A percentile compares a stretch with the other conserved stretches of the same genome.
phyloP scores from a whole-genome alignment of 1,140 invertebrate genomes.

The Trinorchestia longiramus region DNA sequence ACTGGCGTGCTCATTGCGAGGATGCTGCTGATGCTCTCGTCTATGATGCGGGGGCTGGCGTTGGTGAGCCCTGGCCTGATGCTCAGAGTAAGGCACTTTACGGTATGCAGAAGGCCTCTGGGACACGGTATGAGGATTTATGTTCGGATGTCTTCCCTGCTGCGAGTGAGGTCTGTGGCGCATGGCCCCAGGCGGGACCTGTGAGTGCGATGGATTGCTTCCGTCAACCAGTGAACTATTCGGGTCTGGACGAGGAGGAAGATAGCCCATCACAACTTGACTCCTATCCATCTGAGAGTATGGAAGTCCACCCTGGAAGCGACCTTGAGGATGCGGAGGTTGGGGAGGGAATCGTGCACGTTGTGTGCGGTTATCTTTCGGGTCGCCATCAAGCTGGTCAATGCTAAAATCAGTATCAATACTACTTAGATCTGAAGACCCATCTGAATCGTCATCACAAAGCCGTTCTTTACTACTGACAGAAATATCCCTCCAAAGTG shows the following conservation, averaged over 20 bases:
- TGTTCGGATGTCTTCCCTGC: neutral
- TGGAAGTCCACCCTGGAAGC: conserved; percentile 6
- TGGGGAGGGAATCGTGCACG: neutral
- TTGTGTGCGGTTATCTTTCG: neutral
- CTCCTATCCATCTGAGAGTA: neutral
- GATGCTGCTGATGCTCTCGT: neutral
- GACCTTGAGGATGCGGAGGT: neutral
- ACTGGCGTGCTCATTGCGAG: neutral
- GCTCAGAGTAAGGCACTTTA: conserved; percentile 3
- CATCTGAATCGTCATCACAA: neutral
- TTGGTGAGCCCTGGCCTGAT: neutral
- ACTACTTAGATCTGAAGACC: neutral
- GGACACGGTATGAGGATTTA: neutral
- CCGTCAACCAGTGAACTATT: neutral
- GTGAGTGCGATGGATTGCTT: neutral
- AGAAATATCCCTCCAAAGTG: neutral
- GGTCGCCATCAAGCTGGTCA: conserved; percentile 16
- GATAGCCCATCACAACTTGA: neutral
- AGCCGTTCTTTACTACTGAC: neutral
- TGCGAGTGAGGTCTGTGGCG: neutral
- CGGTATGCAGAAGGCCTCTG: neutral
- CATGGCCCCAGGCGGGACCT: neutral
- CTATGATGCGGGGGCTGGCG: neutral
- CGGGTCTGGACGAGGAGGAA: conserved; percentile 5
- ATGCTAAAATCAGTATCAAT: neutral